Evolutionary conservation across 92 coral and sea anemone genomes (phyloP).

Genomic region (Palythoa heliodiscus): DNA sequence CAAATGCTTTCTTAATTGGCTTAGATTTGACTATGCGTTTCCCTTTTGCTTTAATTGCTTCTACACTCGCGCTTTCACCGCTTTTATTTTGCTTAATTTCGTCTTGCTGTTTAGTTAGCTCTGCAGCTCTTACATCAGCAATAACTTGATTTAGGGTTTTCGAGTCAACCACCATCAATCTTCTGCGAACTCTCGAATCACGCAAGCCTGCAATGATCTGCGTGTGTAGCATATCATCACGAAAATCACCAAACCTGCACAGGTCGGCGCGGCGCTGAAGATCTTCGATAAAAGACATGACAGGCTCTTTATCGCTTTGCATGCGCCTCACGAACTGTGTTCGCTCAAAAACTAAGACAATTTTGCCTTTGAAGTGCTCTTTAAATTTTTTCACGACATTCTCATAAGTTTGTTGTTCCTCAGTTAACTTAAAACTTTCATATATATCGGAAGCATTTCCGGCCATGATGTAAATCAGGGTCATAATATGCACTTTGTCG

Average conservation of each 20-base stretch:
- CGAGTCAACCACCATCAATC: conserved; percentile 43
- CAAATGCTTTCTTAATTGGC: conserved; percentile 17
- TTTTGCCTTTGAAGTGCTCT: not conserved
- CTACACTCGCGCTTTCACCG: not conserved
- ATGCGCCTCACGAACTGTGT: not conserved
- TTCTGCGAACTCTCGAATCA: conserved; percentile 35
- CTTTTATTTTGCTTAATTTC: conserved; percentile 45
- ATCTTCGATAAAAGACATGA: conserved; percentile 33
- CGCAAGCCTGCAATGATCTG: conserved; percentile 44
- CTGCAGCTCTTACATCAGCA: conserved; percentile 24
- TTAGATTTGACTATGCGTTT: not conserved
- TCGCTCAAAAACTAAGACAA: not conserved
- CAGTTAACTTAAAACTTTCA: not conserved
- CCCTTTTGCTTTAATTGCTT: not conserved
- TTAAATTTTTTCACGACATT: not conserved
- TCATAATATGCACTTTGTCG: not conserved
- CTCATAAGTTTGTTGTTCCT: not conserved
- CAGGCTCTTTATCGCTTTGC: conserved; percentile 33
- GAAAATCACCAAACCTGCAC: conserved; percentile 39
- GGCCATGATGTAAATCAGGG: not conserved
- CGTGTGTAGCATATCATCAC: conserved; percentile 48
- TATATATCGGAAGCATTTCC: not conserved
- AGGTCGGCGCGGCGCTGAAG: conserved; percentile 4
- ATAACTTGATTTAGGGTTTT: conserved; percentile 34
- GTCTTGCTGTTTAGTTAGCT: conserved; percentile 39